Base-by-base conservation (phyloP, 2,113 vertebrate genomes). In the Polypterus senegalus region DNA sequence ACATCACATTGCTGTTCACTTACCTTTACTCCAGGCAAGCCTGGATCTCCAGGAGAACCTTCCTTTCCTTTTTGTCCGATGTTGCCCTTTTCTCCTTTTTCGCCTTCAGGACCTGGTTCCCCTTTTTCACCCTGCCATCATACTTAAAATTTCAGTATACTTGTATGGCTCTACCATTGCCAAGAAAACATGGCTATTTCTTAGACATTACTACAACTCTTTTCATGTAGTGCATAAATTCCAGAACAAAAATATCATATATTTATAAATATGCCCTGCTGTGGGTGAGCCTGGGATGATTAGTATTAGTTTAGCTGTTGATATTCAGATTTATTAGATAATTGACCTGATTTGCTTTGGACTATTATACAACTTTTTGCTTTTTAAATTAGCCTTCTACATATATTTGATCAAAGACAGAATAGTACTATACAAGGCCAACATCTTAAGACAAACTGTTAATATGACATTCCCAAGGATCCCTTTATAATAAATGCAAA, bases 1-100 rank as follows among this genome's bases (percentile, higher is more conserved):
- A 27, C 27, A 27, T 27, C 27, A 27, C 27, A 27, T 27, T 27
- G 27, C 27, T 27, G 27, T 27, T 27, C 27, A 86, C 91, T 92
- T 76, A 99, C 95, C 86, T 87, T 82, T 79, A 97, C 61, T 5
- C 96, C 96, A 54, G 78, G 80, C 71, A 88, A 76, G 60, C 96
- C 96, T 54, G 90, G 85, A 71, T 73, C 84, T n/a, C 94, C 96
- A 2, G 75, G 79, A 49, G 80, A 71, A 3, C 96, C 96, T 3
- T 97, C 93, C 60, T 93, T 93, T 47, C 96, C 96, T 77, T 87
- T 91, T 67, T 89, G 73, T 27, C 96, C 96, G 63, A 82, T 79
- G n/a, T 77, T 82, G 64, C 93, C 96, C 69, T 93, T 97, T 70
- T 92, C 86, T 43, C 96, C 95, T 55, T 66, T 86, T 70, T 91